Conservation (phyloP, 2,113 vertebrate species). For the Gallinago jamesoni region DNA sequence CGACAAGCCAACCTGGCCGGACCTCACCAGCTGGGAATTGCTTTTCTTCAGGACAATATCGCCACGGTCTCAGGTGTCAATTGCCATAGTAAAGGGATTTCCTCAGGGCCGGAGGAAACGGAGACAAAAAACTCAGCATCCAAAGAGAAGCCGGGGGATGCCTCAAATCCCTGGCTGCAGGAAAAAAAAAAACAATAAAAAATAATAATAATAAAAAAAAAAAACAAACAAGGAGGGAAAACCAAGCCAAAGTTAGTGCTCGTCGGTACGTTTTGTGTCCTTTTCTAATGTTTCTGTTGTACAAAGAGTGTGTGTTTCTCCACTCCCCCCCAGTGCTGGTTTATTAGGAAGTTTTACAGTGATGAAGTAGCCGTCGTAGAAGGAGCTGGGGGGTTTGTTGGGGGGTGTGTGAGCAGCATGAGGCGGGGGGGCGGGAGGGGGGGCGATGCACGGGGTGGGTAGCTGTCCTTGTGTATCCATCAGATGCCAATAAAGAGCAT, state of each 20-base stretch:
- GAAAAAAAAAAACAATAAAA: not conserved
- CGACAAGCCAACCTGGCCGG: not conserved
- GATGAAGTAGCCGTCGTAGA: not conserved
- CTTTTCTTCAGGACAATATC: not conserved
- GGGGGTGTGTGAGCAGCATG: not conserved
- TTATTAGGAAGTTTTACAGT: not conserved
- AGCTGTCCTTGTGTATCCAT: constrained; percentile 25
- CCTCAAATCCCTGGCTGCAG: not conserved
- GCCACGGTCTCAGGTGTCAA: not conserved
- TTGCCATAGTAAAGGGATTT: not conserved
- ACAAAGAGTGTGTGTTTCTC: not conserved
- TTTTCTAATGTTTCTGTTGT: not conserved
- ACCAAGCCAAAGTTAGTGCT: constrained; percentile 35
- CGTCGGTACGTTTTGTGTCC: not conserved
- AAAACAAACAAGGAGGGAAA: not conserved
- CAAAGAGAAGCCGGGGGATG: not conserved
- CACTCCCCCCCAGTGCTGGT: not conserved
- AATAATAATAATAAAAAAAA: not conserved
- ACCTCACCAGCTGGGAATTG: not conserved
- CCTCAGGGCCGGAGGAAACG: not conserved
- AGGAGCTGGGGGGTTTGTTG: not conserved
- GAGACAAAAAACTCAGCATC: not conserved
- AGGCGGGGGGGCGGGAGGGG: not conserved
- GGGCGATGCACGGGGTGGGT: not conserved
- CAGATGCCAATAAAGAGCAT: constrained; percentile 61